A percentile compares a stretch with the other conserved stretches of the same genome.
Conservation (phyloP, 2,113 vertebrate genomes). For the Neolamprologus modestus region DNA sequence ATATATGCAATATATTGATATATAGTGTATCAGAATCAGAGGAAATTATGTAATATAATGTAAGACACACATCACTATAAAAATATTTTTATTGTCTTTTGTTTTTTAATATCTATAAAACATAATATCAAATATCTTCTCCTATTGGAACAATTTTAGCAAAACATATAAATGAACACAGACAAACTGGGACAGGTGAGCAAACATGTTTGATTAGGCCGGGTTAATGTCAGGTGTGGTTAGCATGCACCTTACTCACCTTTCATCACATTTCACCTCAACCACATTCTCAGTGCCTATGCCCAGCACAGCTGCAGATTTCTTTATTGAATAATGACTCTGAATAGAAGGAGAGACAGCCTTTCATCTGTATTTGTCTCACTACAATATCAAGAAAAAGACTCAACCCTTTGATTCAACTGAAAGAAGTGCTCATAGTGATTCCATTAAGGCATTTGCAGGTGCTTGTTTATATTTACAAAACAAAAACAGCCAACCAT, state of each 20-base stretch:
- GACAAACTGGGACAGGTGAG: constrained; percentile 6
- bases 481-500: neutral
- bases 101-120: neutral
- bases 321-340: constrained; percentile 73
- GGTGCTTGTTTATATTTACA: neutral
- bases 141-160: neutral
- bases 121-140: neutral
- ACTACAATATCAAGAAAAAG: neutral
- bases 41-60: neutral
- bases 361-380: neutral
- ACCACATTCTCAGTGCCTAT: constrained; percentile 67
- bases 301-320: constrained; percentile 58
- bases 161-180: neutral
- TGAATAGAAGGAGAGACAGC: constrained; percentile 6
- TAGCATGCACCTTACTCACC: constrained; percentile 25
- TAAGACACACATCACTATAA: neutral
- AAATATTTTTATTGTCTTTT: neutral
- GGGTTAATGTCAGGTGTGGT: neutral
- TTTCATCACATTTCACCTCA: constrained; percentile 70
- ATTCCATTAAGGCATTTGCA: neutral
- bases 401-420: neutral
- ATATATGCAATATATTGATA: neutral
- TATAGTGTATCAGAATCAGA: neutral
- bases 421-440: neutral
- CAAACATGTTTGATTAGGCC: constrained; percentile 5